phyloP scores from a whole-genome alignment of 2,113 vertebrate species.

The Megalops atlanticus region DNA sequence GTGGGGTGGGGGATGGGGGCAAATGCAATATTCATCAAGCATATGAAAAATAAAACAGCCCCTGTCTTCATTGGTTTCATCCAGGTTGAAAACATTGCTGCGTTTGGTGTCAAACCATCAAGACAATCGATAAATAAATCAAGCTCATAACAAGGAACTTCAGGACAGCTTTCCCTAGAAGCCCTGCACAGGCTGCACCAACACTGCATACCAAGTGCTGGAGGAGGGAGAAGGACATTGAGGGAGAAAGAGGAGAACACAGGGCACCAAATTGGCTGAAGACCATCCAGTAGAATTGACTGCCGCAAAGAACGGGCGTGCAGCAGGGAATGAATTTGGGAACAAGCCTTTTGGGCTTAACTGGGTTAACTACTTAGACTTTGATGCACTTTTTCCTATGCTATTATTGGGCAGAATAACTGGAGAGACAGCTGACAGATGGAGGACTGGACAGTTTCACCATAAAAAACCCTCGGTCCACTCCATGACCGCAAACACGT shows the following conservation, averaged over 20 bases:
- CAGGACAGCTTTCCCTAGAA: not conserved
- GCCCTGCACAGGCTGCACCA: not conserved
- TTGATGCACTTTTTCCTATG: not conserved
- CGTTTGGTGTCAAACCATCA: not conserved
- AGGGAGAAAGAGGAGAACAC: not conserved
- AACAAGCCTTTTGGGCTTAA: not conserved
- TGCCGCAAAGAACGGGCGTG: not conserved
- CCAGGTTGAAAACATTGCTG: slow-evolving; percentile 1
- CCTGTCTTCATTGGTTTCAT: not conserved
- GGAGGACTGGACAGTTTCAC: not conserved
- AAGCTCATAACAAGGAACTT: slow-evolving; percentile 22
- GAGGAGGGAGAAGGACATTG: not conserved
- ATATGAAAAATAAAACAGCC: not conserved
- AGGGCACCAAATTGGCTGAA: not conserved
- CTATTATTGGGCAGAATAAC: not conserved
- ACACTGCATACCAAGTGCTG: slow-evolving; percentile 23
- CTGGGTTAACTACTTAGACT: not conserved
- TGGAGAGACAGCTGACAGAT: not conserved
- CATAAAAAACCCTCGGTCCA: not conserved
- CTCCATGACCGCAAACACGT: too few relatives aligned
- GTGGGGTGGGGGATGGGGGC: not conserved
- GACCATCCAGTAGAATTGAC: too few relatives aligned
- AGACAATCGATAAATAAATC: slow-evolving; percentile 31
- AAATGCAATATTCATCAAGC: not conserved
- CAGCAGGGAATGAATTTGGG: too few relatives aligned